Base-by-base conservation (phyloP, 2,888 invertebrate species). In the Priocnemis perturbator region DNA sequence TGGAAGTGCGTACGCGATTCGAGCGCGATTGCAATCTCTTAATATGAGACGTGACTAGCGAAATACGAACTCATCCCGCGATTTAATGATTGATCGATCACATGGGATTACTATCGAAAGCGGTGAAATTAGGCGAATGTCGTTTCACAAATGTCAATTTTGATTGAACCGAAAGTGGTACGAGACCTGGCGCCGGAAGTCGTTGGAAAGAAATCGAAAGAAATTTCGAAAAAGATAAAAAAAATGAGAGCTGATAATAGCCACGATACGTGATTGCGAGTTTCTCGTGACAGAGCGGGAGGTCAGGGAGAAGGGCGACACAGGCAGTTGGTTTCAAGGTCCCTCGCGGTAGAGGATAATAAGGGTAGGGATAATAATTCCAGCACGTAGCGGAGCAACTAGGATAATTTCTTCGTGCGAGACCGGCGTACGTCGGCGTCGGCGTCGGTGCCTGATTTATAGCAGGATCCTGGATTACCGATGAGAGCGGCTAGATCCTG, bases 381-480 rank as follows among this genome's bases (percentile, higher is more conserved):
- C 69, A 66, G 37, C 64, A 66, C 57, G 57, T 63, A 47, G 57
- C 67, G 15, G 63, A 68, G 67, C 69, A 64, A 64, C 59, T 61
- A 73, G 74, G 73, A 77, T 81, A 81, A 79, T 83, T 81, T 76
- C 73, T 58, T 19, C 21, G 64, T 30, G 61, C 57, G 21, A 67
- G 67, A 55, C 21, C 26, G 60, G 45, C 21, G 56, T 23, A 44
- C 55, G 52, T 61, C 48, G 56, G 52, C 55, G 52, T 61, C 48
- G 56, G 52, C 50, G 59, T 56, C 56, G 3, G 21, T 17, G 21
- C 0, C 59, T 84, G 84, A 84, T 83, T 83, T 83, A 83, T 79
- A 73, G 64, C 77, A 82, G 81, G 78, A 79, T 80, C 70, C 82
- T 82, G 78, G 73, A 80, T 83, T 84, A 81, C 79, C 83, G 83